These are phyloP conservation scores for Kuschelorhynchus macadamiae DNA, from an alignment of 2,888 invertebrate species.

Conservation along the genomic window DNA sequence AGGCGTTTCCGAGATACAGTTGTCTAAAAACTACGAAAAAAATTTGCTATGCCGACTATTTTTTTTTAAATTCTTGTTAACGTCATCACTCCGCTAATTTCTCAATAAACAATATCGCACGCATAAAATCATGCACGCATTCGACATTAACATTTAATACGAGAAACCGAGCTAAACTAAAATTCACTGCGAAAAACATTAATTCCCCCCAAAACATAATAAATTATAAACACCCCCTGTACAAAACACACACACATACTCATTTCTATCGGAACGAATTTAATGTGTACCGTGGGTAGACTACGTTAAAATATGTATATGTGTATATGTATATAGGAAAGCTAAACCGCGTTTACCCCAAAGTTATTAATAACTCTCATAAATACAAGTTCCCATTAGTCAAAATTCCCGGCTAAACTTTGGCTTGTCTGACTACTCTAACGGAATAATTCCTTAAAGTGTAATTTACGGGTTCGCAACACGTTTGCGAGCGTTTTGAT, in stretches of 20 bases:
- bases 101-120: too few relatives aligned
- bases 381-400: slow-evolving; percentile 47
- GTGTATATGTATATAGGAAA: slow-evolving; percentile 39
- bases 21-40: too few relatives aligned
- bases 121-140: too few relatives aligned
- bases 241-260: slow-evolving; percentile 34
- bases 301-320: slow-evolving; percentile 45
- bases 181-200: slow-evolving; percentile 25
- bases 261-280: slow-evolving; percentile 36
- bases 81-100: too few relatives aligned
- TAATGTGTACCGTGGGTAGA: slow-evolving; percentile 40
- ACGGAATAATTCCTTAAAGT: slow-evolving; percentile 48
- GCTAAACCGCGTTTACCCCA: slow-evolving; percentile 46
- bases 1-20: too few relatives aligned
- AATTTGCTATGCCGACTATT: too few relatives aligned
- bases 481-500: slow-evolving; percentile 27
- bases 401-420: slow-evolving; percentile 46
- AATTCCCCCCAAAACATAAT: slow-evolving; percentile 33
- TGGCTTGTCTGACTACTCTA: slow-evolving; percentile 47
- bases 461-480: slow-evolving; percentile 42
- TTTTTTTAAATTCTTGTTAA: too few relatives aligned
- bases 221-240: slow-evolving; percentile 39
- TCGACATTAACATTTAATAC: slow-evolving; percentile 1
- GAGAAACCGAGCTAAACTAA: slow-evolving; percentile 13
- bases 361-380: slow-evolving; percentile 48